These are phyloP conservation scores for Oophaga pumilio DNA, from an alignment of 2,113 vertebrate species.

Conservation along the genomic window DNA sequence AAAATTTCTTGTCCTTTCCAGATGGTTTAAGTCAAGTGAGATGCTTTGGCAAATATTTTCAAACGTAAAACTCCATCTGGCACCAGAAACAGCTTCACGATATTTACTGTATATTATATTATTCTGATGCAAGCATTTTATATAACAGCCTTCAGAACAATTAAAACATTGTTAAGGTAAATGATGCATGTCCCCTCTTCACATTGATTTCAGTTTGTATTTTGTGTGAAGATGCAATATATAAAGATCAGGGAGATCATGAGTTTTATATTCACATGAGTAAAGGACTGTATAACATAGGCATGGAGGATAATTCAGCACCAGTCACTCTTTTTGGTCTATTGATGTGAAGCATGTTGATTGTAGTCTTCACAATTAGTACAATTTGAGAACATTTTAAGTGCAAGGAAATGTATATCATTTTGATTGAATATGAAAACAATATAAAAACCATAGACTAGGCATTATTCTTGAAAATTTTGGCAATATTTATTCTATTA, in stretches of 20 bases:
- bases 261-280: neutral
- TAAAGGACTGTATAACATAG: neutral
- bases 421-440: no score
- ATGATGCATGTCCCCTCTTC: neutral
- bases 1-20: slow-evolving; percentile 39
- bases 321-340: neutral
- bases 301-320: neutral
- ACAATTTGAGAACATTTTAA: no score
- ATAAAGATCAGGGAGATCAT: neutral
- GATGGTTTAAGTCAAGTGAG: slow-evolving; percentile 48
- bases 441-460: no score
- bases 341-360: neutral
- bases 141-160: neutral
- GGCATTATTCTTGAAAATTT: no score
- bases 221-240: neutral
- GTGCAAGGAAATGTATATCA: no score
- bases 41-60: slow-evolving; percentile 32
- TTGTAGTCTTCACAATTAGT: no score
- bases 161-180: slow-evolving; percentile 9
- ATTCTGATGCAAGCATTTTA: slow-evolving; percentile 10
- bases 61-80: slow-evolving; percentile 39
- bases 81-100: neutral
- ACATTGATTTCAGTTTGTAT: neutral
- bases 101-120: slow-evolving; percentile 27
- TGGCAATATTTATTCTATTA: no score